Base-by-base conservation (phyloP, 2,888 invertebrate species). In the Petrophora chlorosata region DNA sequence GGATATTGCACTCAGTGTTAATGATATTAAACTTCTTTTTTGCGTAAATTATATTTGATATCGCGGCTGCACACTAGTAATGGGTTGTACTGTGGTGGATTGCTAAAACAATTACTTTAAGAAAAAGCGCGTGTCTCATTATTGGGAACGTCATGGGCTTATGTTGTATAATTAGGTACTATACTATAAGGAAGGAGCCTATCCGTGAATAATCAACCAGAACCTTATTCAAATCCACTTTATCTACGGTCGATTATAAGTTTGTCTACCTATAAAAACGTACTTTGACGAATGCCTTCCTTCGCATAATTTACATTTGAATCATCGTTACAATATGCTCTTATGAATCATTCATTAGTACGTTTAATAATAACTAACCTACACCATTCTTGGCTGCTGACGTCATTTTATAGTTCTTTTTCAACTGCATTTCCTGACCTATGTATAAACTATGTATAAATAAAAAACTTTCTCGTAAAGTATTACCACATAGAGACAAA, bases 211-310 rank as follows among this genome's bases (percentile, higher is more conserved):
- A 35, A 45, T 49, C 14, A 38, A 33, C 35, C 23, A 48, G 32
- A 53, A 41, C 47, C 43, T 47, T 48, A 48, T 48, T 34, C 32
- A 47, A 50, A 56, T 51, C 44, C 7, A 51, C 40, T 57, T n/a
- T 51, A 45, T 43, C 23, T 26, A 41, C 35, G 46, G 40, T 45
- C 36, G 40, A 30, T 57, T 46, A 36, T 33, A 42, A 48, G 43
- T 47, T 50, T 35, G 44, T 43, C 26, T 47, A 19, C 10, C 25
- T 45, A 49, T 48, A 51, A 48, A 56, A 53, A 50, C 52, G 13
- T 46, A 32, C 39, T 53, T 43, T 55, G 52, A 55, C 50, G 49
- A 63, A 66, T 60, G 51, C 26, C 56, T 65, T 65, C 63, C 55
- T 41, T 43, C 42, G 23, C 41, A 33, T 50, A 25, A 54, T 51